Base-by-base conservation (phyloP, 2,113 vertebrate genomes). In the Perca schrenkii region DNA sequence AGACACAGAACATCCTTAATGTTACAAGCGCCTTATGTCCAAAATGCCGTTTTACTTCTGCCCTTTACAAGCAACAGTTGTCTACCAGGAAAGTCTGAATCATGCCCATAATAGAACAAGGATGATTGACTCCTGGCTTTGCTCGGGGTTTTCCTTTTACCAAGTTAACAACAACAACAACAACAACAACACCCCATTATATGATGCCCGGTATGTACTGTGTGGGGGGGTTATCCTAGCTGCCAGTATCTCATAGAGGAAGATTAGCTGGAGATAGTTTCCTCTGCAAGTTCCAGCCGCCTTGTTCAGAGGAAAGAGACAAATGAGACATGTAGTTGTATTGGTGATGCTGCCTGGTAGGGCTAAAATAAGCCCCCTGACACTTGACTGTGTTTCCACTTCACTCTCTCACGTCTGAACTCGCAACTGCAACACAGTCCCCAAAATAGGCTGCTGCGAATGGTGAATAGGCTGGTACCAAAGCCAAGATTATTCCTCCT, bases 341-440 rank as follows among this genome's bases (percentile, higher is more conserved):
- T 84, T 84, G 88, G 91, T 90, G 93, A 94, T 93, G 93, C 89
- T 88, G 88, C 88, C 83, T 79, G 80, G 68, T 76, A 1, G 19
- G 13, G 91, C 93, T 96, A 96, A 95, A 96, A 96, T 96, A 96
- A 89, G 71, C 69, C 72, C 66, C 79, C 83, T 82, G 91, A 94
- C 93, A 93, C 94, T 94, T 91, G 84, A 95, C 94, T 94, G 93
- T 94, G 94, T 95, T 96, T 95, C 95, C 95, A 96, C 94, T 94
- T 92, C 89, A 84, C 84, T 93, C 92, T 88, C 85, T 93, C 91
- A 84, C 73, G 70, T 74, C 86, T 86, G 89, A 92, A 91, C 88
- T 89, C 76, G 89, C 88, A 91, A 91, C 90, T 76, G 90, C 91
- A 88, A 91, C 85, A 79, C 71, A 16, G 77, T 22, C 91, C 92